These are phyloP conservation scores for Diaperis boleti DNA, from an alignment of 2,888 invertebrate species.

Conservation along the genomic window DNA sequence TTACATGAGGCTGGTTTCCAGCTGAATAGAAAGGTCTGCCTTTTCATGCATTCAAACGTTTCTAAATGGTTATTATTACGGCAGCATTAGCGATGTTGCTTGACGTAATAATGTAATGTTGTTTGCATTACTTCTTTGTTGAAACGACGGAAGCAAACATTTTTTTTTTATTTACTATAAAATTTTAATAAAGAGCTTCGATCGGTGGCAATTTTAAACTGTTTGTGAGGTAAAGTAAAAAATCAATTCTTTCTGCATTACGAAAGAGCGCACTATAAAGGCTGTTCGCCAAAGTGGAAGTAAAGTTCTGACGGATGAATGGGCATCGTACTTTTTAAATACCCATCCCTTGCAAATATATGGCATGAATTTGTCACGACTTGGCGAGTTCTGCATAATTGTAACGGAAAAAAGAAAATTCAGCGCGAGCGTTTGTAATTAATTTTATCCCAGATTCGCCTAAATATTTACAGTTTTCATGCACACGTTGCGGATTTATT, in stretches of 20 bases:
- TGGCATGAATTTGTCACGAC: slow-evolving; percentile 33
- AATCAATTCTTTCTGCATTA: slow-evolving; percentile 38
- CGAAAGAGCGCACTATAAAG: slow-evolving; percentile 28
- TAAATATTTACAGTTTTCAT: slow-evolving; percentile 4
- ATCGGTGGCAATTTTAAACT: slow-evolving; percentile 1
- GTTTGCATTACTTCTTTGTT: slow-evolving; percentile 26
- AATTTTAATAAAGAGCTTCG: slow-evolving; percentile 33
- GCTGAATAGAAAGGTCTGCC: slow-evolving; percentile 19
- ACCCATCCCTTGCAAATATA: slow-evolving; percentile 32
- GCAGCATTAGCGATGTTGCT: slow-evolving; percentile 21
- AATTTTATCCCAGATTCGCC: neutral
- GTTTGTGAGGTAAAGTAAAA: slow-evolving; percentile 16
- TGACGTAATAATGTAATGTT: slow-evolving; percentile 20
- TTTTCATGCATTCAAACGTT: slow-evolving; percentile 29
- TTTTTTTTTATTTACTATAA: slow-evolving; percentile 16
- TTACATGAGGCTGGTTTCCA: slow-evolving; percentile 22
- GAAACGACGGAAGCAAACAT: too few relatives aligned
- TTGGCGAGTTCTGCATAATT: slow-evolving; percentile 25
- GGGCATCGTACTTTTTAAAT: slow-evolving; percentile 31
- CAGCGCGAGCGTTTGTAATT: neutral
- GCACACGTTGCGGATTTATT: neutral
- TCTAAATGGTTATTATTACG: slow-evolving; percentile 30
- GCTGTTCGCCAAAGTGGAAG: slow-evolving; percentile 34
- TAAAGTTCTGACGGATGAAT: slow-evolving; percentile 35
- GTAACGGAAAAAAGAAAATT: slow-evolving; percentile 4